phyloP scores from a whole-genome alignment of 2,888 invertebrate species.

The Fragum fragum region DNA sequence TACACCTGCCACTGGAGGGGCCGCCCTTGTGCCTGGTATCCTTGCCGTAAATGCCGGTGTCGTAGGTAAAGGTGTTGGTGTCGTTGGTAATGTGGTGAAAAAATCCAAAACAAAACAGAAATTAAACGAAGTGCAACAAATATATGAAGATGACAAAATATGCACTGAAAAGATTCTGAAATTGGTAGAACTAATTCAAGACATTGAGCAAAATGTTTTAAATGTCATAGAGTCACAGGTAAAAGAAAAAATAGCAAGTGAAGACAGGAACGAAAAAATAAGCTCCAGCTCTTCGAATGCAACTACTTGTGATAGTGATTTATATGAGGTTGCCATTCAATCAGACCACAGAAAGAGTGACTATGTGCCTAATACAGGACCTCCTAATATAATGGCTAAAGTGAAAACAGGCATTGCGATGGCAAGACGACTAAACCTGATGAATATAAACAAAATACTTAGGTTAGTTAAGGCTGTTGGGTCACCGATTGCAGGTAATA shows the following conservation, averaged over 20 bases:
- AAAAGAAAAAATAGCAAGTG: not conserved
- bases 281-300: not conserved
- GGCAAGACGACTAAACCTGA: conserved; percentile 1
- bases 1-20: conserved; percentile 27
- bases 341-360: not conserved
- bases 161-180: conserved; percentile 3
- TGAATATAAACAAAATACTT: conserved; percentile 3
- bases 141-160: conserved; percentile 26
- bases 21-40: conserved; percentile 17
- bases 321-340: too few species aligned
- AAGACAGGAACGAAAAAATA: not conserved
- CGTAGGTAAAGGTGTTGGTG: conserved; percentile 5
- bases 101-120: not conserved
- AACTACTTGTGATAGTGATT: not conserved
- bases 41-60: conserved; percentile 12
- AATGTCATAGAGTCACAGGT: conserved; percentile 11
- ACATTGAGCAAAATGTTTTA: conserved; percentile 4
- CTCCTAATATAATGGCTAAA: not conserved
- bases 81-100: conserved; percentile 10
- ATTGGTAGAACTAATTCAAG: not conserved
- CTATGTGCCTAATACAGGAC: too few species aligned
- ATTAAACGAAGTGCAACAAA: conserved; percentile 2
- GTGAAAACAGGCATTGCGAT: not conserved
- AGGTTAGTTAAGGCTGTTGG: not conserved
- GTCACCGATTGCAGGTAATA: not conserved